Evolutionary conservation across 53 echinoderm and acorn worm species (phyloP).

Genomic region (Stichopus horrens): DNA sequence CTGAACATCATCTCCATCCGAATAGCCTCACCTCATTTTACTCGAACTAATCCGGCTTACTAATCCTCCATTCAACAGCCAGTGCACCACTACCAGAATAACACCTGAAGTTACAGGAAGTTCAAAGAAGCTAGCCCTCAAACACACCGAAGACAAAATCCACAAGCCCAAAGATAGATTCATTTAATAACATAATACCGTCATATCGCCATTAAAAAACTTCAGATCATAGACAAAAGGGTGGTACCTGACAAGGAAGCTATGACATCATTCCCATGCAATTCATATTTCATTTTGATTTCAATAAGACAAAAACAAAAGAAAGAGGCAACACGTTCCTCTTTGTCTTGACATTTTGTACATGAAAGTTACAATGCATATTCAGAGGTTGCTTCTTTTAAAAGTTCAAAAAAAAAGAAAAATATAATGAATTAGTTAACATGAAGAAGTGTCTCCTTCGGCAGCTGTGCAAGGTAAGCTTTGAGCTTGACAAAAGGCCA

Average conservation of each 20-base stretch:
- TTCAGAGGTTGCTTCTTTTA: not conserved
- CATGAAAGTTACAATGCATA: too few relatives aligned
- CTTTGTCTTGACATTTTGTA: too few relatives aligned
- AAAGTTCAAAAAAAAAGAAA: not conserved
- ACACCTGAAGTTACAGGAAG: too few relatives aligned
- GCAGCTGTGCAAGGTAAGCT: not conserved
- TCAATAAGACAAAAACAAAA: not conserved
- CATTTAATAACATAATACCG: not conserved
- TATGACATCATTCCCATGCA: not conserved
- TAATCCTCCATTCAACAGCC: too few relatives aligned
- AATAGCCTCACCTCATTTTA: too few relatives aligned
- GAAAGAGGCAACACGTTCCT: not conserved
- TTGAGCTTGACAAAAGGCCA: not conserved
- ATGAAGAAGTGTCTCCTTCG: not conserved
- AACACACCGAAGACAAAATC: too few relatives aligned
- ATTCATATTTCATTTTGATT: not conserved
- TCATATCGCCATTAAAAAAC: not conserved
- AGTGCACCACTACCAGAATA: too few relatives aligned
- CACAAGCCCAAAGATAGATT: too few relatives aligned
- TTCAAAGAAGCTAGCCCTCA: too few relatives aligned
- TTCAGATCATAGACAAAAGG: not conserved
- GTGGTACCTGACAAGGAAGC: not conserved
- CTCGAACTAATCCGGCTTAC: too few relatives aligned
- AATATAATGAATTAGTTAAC: not conserved
- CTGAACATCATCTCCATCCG: too few relatives aligned